Percentiles rank a stretch among this genome's conserved stretches.
Evolutionary conservation across 2,113 vertebrate species (phyloP).

Genomic region (Xenopus laevis): DNA sequence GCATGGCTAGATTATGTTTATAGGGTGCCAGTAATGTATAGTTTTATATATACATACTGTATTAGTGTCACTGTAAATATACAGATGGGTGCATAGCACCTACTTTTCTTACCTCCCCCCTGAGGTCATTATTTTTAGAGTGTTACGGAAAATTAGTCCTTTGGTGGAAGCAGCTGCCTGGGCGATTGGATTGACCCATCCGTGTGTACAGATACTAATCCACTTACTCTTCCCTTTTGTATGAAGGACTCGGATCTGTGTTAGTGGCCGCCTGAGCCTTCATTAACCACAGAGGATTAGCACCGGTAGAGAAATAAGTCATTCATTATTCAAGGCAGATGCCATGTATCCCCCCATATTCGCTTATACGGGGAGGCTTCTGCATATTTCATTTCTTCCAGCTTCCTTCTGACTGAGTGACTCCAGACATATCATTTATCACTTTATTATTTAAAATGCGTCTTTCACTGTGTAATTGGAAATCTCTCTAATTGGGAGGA

Average conservation of each 20-base stretch:
- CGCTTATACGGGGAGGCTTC: not conserved
- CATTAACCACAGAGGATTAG: constrained; percentile 55
- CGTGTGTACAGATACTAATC: constrained; percentile 56
- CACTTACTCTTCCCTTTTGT: constrained; percentile 62
- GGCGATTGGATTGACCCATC: constrained; percentile 53
- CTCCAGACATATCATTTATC: no score
- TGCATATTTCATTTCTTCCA: constrained; percentile 36
- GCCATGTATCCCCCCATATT: constrained; percentile 44
- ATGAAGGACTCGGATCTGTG: constrained; percentile 50
- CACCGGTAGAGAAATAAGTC: constrained; percentile 55
- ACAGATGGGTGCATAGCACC: no score
- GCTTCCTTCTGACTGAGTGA: no score
- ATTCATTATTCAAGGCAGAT: constrained; percentile 58
- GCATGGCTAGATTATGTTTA: no score
- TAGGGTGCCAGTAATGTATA: no score
- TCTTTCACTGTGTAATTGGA: constrained; percentile 19
- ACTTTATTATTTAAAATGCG: constrained; percentile 22
- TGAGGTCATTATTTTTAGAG: not conserved
- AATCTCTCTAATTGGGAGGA: not conserved
- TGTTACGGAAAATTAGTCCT: not conserved
- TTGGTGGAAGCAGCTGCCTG: constrained; percentile 40
- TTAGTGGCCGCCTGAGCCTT: constrained; percentile 51
- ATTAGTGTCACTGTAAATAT: no score
- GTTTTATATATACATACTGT: no score
- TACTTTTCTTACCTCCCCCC: no score